Evolutionary conservation across 2,113 vertebrate species (phyloP), one percentile per base, ranked within the genome.

Genomic region (Conger conger): DNA sequence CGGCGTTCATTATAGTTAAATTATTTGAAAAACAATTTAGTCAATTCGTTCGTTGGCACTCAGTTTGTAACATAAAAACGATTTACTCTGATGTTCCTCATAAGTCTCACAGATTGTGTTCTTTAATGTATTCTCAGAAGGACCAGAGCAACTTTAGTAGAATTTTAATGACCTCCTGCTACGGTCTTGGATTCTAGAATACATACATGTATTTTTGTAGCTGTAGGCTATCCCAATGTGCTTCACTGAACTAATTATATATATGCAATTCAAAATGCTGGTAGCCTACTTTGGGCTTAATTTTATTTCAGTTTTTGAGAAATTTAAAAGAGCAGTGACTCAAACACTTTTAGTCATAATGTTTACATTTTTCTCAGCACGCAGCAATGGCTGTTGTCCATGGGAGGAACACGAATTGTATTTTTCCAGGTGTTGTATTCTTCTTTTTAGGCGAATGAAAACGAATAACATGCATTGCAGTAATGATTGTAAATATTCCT

Each of bases 121-220:
- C 30, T 54, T 53, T 37, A 36, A 60, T 82, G 50, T 82, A 82
- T 60, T 82, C 81, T 82, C 54, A 82, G 53, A 82, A 57, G 54
- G 81, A 60, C 81, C 50, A 35, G 54, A 81, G 42, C 80, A 81
- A 53, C 80, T 81, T 81, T 53, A 30, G 80, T 35, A 57, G 53
- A 82, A 57, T 37, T 82, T 82, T 82, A 82, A 82, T 82, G 81
- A 82, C 81, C 79, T 82, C 81, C 50, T 63, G 50, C 35, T 63
- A 60, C 36, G 45, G 80, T 82, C 81, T 82, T 60, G 50, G 81
- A 82, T 57, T 82, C 45, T 82, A 54, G 35, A 36, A 82, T 60
- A 63, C n/a, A 80, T 82, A 45, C 50, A 82, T 80, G 18, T 27
- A 82, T 60, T 57, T 82, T 82, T 36, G 30, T 82, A 82, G 20